Evolutionary conservation across 2,113 vertebrate genomes (phyloP).

Genomic region (Cynoglossus semilaevis): DNA sequence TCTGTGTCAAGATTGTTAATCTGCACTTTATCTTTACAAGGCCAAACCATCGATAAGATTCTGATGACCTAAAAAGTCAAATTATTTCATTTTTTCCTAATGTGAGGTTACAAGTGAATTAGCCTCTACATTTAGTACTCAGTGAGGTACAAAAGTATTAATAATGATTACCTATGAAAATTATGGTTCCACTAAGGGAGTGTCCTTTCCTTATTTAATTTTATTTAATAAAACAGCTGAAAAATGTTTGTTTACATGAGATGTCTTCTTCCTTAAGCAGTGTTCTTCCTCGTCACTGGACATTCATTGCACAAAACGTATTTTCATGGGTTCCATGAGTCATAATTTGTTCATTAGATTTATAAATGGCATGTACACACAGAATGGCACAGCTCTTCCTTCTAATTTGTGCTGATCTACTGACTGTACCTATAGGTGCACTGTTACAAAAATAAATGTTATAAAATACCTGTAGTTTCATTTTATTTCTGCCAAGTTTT

Average conservation of each 20-base stretch:
- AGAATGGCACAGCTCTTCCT: conserved; percentile 24
- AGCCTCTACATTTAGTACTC: too few relatives aligned
- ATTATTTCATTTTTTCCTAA: conserved; percentile 7
- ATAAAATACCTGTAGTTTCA: conserved; percentile 25
- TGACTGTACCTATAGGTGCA: conserved; percentile 5
- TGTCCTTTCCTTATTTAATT: conserved; percentile 13
- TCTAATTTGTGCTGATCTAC: conserved; percentile 15
- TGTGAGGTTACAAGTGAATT: neutral
- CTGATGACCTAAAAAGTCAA: conserved; percentile 6
- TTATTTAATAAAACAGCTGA: conserved; percentile 13
- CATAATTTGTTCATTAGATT: conserved; percentile 35
- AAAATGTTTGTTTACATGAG: conserved; percentile 17
- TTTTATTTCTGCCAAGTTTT: conserved; percentile 33
- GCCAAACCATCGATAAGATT: neutral
- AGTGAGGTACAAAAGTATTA: neutral
- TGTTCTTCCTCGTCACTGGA: conserved; percentile 14
- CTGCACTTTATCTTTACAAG: conserved; percentile 3
- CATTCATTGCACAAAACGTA: conserved; percentile 1
- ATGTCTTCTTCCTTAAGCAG: neutral
- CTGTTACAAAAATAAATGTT: conserved; percentile 8
- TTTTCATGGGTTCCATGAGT: conserved; percentile 14
- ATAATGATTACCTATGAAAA: neutral
- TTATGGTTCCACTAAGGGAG: neutral
- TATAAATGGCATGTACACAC: conserved; percentile 30
- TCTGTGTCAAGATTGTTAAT: neutral